These are phyloP conservation scores for Euphydryas editha DNA, from an alignment of 2,888 invertebrate species.

Conservation along the genomic window DNA sequence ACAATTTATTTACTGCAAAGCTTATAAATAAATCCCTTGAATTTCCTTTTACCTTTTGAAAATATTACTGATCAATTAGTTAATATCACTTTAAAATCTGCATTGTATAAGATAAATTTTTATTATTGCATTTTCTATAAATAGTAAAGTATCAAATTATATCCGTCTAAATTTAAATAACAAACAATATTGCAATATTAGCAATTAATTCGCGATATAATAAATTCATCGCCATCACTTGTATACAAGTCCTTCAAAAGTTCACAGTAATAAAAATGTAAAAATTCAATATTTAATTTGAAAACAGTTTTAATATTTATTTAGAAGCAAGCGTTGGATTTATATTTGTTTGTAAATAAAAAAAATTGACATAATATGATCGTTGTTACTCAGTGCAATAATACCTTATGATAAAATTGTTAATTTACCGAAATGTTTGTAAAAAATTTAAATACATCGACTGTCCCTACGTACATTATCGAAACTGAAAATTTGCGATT, in stretches of 20 bases:
- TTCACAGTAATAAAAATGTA: no score
- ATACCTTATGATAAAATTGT: not conserved
- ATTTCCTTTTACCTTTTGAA: no score
- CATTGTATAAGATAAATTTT: no score
- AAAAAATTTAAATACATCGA: not conserved
- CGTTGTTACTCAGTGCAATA: not conserved
- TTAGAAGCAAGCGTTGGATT: not conserved
- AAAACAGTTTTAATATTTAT: not conserved
- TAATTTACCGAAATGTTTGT: not conserved
- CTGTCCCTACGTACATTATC: no score
- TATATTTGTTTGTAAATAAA: not conserved
- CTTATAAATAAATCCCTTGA: no score
- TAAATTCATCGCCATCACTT: no score
- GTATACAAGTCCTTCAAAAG: not conserved
- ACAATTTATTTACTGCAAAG: no score
- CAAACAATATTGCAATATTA: constrained; percentile 2
- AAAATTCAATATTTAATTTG: no score
- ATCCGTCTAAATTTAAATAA: not conserved
- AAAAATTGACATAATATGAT: not conserved
- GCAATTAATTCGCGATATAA: not conserved
- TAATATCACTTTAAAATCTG: no score
- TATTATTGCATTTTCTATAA: not conserved
- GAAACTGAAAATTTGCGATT: no score
- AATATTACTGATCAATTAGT: no score
- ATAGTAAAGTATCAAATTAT: not conserved